Conservation (phyloP, 1,140 invertebrate genomes). For the Cydia pomonella region DNA sequence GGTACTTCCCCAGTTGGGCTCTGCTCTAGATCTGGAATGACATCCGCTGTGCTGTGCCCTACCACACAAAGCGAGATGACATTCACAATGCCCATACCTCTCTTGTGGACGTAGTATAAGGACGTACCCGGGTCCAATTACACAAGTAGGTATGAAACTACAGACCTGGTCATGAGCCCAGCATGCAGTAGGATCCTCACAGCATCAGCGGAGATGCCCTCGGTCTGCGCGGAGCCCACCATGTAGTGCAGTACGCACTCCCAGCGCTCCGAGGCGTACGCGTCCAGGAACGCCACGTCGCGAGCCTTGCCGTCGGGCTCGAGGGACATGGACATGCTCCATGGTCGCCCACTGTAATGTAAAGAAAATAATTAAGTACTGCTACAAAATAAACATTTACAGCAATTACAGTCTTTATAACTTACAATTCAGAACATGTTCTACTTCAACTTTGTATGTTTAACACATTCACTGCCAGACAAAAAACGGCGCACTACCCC, state of each 20-base stretch:
- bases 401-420: too few relatives aligned
- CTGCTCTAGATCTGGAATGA: too few relatives aligned
- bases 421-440: too few relatives aligned
- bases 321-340: constrained; percentile 91
- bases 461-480: too few relatives aligned
- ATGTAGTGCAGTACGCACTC: constrained; percentile 98
- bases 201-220: constrained; percentile 96
- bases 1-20: too few relatives aligned
- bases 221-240: constrained; percentile 91
- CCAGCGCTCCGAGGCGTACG: constrained; percentile 97
- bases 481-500: too few relatives aligned
- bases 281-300: constrained; percentile 94
- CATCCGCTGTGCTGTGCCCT: too few relatives aligned
- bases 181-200: constrained; percentile 95
- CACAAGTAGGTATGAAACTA: neutral
- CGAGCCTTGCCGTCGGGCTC: constrained; percentile 94
- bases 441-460: too few relatives aligned
- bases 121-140: too few relatives aligned
- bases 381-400: neutral
- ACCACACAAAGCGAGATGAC: too few relatives aligned
- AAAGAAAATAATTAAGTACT: constrained; percentile 9
- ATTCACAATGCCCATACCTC: too few relatives aligned
- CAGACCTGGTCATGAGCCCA: constrained; percentile 92
- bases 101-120: too few relatives aligned
- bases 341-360: constrained; percentile 86